Conservation (phyloP, 1,140 invertebrate genomes). For the Lordiphosa collinella region DNA sequence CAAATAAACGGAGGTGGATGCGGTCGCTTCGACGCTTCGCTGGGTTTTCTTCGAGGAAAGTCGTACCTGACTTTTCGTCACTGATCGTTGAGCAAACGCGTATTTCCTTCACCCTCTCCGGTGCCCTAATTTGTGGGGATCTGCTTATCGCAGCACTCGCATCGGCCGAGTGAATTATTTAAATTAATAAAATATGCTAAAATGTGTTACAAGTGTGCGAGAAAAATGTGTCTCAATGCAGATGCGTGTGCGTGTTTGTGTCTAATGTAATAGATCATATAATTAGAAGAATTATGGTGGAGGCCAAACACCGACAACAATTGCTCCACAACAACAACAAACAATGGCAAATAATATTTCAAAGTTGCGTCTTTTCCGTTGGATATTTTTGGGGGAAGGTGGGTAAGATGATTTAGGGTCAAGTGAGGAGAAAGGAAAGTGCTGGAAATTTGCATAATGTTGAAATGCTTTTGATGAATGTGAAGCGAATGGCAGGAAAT, state of each 20-base stretch:
- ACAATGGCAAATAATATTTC: slow-evolving; percentile 73
- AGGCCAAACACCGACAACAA: slow-evolving; percentile 57
- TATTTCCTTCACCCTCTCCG: slow-evolving; percentile 23
- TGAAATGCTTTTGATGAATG: slow-evolving; percentile 52
- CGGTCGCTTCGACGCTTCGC: slow-evolving; percentile 70
- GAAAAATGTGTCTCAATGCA: slow-evolving; percentile 42
- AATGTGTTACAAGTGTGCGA: slow-evolving; percentile 77
- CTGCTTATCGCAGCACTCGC: slow-evolving; percentile 40
- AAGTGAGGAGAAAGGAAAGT: slow-evolving; percentile 55
- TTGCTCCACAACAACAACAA: slow-evolving; percentile 34
- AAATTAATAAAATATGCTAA: slow-evolving; percentile 78
- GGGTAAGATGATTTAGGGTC: slow-evolving; percentile 55
- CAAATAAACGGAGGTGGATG: slow-evolving; percentile 71
- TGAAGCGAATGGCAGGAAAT: slow-evolving; percentile 2
- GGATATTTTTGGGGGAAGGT: slow-evolving; percentile 7
- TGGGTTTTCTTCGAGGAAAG: slow-evolving; percentile 41
- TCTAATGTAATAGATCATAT: slow-evolving; percentile 71
- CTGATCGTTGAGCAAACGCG: slow-evolving; percentile 60
- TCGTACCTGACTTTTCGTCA: slow-evolving; percentile 50
- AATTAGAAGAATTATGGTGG: slow-evolving; percentile 77
- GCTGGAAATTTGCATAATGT: slow-evolving; percentile 63
- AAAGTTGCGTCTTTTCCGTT: slow-evolving; percentile 50
- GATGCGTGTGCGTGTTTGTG: slow-evolving; percentile 23
- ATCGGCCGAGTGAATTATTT: slow-evolving; percentile 70
- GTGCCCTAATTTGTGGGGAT: too few species aligned